Base-by-base conservation (phyloP, 2,113 vertebrate genomes). In the Collichthys lucidus region DNA sequence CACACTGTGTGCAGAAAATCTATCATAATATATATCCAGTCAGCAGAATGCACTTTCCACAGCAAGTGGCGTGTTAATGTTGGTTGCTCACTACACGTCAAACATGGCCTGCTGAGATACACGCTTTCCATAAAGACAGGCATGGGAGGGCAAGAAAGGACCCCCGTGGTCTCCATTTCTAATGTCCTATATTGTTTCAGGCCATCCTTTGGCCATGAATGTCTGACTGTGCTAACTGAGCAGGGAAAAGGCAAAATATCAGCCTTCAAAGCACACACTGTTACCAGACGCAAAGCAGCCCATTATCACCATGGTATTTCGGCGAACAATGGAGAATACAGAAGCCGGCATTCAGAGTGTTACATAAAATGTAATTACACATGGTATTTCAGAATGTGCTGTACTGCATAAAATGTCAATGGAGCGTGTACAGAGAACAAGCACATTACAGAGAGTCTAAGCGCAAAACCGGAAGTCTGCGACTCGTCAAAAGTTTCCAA, bases 401-500 rank as follows among this genome's bases (percentile, higher is more conserved):
- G 44, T n/a, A 15, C 68, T 11, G 81, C 31, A 19, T 40, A 12
- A 86, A 74, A 91, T 87, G 87, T 77, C 84, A 88, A 50, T 56
- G 83, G 71, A 74, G 63, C 49, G 70, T 79, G 72, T 84, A 7
- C 4, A 42, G 68, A 55, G 88, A 88, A 90, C 81, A 83, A 86
- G 56, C 35, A 19, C 61, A 72, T 67, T 66, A 75, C 77, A 82
- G 72, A 87, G 55, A 61, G 72, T 14, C 44, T 46, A 66, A 68
- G 77, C 10, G 49, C 55, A 84, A 70, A 90, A 86, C 82, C 85
- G 62, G 72, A 86, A 84, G 73, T 19, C 70, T 80, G 82, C 11
- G 40, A 87, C 78, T 85, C 71, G 70, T 92, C 79, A 84, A 86
- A 89, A 87, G 71, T 91, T 92, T 88, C 60, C 77, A 75, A 66